Evolutionary conservation across 2,888 invertebrate genomes (phyloP).

Genomic region (Lasioglossum marginatum): DNA sequence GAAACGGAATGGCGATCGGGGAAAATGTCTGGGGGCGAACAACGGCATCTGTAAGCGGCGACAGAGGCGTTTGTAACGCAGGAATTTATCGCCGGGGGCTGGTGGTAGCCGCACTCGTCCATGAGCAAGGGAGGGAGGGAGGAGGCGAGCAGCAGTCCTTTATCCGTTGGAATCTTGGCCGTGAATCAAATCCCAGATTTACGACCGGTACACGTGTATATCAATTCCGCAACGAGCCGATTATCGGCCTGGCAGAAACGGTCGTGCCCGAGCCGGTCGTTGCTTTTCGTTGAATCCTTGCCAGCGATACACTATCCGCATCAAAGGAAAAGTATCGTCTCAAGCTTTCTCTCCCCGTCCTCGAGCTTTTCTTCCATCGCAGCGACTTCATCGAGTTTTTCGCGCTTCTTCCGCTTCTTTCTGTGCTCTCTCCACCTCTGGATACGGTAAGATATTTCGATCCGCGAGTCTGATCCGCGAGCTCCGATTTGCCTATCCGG

Average conservation of each 20-base stretch:
- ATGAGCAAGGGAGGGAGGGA: constrained; percentile 8
- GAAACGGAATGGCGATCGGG: constrained; percentile 17
- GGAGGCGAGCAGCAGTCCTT: constrained; percentile 43
- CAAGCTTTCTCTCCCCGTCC: background rate
- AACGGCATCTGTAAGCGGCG: constrained; percentile 46
- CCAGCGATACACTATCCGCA: constrained; percentile 72
- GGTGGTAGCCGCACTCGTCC: constrained; percentile 40
- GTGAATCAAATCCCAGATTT: constrained; percentile 77
- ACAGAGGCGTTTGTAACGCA: constrained; percentile 58
- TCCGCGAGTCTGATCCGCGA: constrained; percentile 1
- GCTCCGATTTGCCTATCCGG: background rate
- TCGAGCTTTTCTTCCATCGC: constrained; percentile 22
- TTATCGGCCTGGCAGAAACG: constrained; percentile 75
- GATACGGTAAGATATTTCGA: constrained; percentile 42
- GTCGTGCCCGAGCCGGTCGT: constrained; percentile 56
- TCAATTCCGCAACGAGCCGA: constrained; percentile 80
- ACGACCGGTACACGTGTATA: constrained; percentile 72
- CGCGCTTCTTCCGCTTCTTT: constrained; percentile 27
- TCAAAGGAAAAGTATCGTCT: constrained; percentile 54
- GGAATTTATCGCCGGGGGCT: constrained; percentile 68
- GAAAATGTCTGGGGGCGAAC: constrained; percentile 9
- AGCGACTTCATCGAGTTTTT: constrained; percentile 23
- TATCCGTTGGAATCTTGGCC: constrained; percentile 77
- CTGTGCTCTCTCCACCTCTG: constrained; percentile 7
- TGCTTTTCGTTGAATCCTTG: constrained; percentile 74